phyloP scores from a whole-genome alignment of 2,113 vertebrate genomes.

The Brachypteracias leptosomus region DNA sequence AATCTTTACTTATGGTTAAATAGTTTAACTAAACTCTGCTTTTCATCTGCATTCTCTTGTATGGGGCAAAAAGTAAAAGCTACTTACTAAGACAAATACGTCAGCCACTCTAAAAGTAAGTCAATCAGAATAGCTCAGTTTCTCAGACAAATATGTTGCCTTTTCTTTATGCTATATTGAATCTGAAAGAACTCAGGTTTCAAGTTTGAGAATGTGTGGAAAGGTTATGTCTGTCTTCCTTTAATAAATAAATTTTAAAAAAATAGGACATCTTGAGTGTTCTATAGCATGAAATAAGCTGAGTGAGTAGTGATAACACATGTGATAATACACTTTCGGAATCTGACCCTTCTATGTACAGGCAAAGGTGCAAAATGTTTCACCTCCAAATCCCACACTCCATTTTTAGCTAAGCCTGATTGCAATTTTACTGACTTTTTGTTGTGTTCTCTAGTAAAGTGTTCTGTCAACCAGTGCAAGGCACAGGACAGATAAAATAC shows the following conservation, averaged over 20 bases:
- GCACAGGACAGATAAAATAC: background rate
- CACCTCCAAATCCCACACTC: background rate
- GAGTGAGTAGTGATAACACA: background rate
- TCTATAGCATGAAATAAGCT: background rate
- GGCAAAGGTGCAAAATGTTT: background rate
- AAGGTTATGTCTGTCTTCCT: background rate
- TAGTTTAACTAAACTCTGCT: background rate
- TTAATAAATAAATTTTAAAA: background rate
- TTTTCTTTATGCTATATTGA: background rate
- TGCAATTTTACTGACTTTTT: background rate
- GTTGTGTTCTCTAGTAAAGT: background rate
- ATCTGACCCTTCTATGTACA: background rate
- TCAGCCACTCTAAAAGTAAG: background rate
- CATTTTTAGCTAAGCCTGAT: background rate
- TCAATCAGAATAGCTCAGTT: background rate
- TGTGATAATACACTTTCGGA: background rate
- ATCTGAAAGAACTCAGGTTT: background rate
- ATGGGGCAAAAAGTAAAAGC: background rate
- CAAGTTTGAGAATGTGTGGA: background rate
- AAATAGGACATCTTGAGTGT: background rate
- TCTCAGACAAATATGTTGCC: background rate
- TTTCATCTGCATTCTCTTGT: background rate
- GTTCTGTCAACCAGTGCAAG: background rate
- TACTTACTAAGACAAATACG: background rate
- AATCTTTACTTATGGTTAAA: background rate